Conservation (phyloP, 30 jellyfish, hydroid and myxozoan genomes). For the Calvadosia cruxmelitensis region DNA sequence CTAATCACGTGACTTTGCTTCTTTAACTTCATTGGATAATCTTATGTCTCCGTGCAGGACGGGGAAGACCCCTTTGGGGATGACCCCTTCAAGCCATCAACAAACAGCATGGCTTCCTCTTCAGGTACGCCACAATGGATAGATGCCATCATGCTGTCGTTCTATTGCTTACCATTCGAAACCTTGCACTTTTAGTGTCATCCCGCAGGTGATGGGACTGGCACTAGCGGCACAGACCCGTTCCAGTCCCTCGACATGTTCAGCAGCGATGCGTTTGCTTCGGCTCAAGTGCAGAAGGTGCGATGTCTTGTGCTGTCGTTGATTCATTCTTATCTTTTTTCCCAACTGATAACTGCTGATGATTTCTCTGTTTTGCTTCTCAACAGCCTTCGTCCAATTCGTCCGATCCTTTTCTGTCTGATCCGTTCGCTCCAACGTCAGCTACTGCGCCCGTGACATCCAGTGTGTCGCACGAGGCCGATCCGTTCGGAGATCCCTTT, state of each 20-base stretch:
- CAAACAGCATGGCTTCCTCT: background rate
- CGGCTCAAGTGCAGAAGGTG: background rate
- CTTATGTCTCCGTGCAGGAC: constrained; percentile 9
- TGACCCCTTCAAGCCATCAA: constrained; percentile 67
- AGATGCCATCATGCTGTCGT: too few relatives aligned
- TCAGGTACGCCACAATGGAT: background rate
- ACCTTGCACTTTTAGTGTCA: too few relatives aligned
- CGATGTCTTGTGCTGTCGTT: background rate
- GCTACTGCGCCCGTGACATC: too few relatives aligned
- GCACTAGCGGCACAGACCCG: background rate
- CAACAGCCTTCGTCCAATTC: constrained; percentile 1
- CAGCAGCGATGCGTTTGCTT: background rate
- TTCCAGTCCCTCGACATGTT: background rate
- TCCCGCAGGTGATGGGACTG: too few relatives aligned
- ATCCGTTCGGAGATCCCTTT: constrained; percentile 16
- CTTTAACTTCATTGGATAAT: too few relatives aligned
- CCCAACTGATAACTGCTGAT: background rate
- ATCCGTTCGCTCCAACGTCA: constrained; percentile 38
- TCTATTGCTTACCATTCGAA: too few relatives aligned
- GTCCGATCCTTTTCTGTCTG: constrained; percentile 69
- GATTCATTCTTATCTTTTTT: constrained; percentile 3
- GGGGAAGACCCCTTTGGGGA: constrained; percentile 72
- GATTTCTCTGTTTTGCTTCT: background rate
- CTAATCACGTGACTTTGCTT: too few relatives aligned
- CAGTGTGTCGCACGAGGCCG: constrained; percentile 5